These are phyloP conservation scores for Grantiella picta DNA, from an alignment of 2,113 vertebrate species.

Conservation along the genomic window DNA sequence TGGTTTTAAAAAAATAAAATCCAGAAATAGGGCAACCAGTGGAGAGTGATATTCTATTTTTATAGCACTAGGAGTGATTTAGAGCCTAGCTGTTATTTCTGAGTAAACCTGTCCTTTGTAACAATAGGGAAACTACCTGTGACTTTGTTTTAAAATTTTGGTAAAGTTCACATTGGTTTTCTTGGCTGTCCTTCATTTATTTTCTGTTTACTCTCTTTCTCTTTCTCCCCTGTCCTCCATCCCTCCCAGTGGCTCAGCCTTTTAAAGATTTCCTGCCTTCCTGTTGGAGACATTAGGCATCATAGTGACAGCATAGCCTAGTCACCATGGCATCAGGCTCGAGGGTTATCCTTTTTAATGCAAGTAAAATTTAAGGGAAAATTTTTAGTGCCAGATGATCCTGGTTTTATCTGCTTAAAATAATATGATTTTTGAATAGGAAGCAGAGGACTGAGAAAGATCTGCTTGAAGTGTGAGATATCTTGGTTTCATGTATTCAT, in stretches of 20 bases:
- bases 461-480: not conserved
- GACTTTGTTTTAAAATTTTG: not conserved
- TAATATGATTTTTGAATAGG: not conserved
- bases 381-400: not conserved
- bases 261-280: not conserved
- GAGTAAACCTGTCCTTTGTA: not conserved
- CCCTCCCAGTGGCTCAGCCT: not conserved
- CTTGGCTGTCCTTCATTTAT: not conserved
- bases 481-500: not conserved
- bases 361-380: not conserved
- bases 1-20: not conserved
- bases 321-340: not conserved
- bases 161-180: not conserved
- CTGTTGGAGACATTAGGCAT: not conserved
- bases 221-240: not conserved
- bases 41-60: not conserved
- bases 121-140: not conserved
- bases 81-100: not conserved
- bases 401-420: not conserved
- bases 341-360: not conserved
- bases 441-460: not conserved
- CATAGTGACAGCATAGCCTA: not conserved
- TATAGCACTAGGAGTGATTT: not conserved
- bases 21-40: not conserved
- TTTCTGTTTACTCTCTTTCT: not conserved